phyloP scores from a whole-genome alignment of 2,888 invertebrate genomes.

The Acanthopleura granulata region DNA sequence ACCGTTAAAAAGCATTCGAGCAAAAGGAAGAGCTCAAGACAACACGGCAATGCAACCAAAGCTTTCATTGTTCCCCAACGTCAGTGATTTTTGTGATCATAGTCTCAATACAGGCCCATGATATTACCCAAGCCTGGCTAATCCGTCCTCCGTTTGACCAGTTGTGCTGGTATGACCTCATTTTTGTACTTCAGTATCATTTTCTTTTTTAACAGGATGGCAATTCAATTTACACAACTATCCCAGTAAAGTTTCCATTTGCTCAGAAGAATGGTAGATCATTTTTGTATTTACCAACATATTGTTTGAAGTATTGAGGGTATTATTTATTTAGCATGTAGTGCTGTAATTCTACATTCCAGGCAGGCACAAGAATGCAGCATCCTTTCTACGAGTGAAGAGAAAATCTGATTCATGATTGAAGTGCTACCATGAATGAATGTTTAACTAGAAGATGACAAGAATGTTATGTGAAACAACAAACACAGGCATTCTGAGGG shows the following conservation, averaged over 20 bases:
- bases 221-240: not conserved
- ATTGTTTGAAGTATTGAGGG: not conserved
- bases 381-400: too few species aligned
- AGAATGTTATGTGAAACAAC: too few species aligned
- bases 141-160: too few species aligned
- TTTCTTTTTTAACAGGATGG: constrained; percentile 3
- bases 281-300: too few species aligned
- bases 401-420: too few species aligned
- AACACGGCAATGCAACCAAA: constrained; percentile 23
- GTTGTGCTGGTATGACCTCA: too few species aligned
- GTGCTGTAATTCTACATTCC: constrained; percentile 1
- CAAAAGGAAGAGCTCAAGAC: constrained; percentile 23
- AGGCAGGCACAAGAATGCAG: not conserved
- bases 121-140: too few species aligned
- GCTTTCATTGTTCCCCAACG: constrained; percentile 22
- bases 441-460: too few species aligned
- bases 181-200: not conserved
- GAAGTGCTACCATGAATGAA: too few species aligned
- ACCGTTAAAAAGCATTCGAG: not conserved
- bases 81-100: not conserved
- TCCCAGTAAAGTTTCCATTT: not conserved
- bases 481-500: too few species aligned
- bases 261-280: not conserved
- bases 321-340: constrained; percentile 6
- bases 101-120: too few species aligned